phyloP scores from a whole-genome alignment of 2,113 vertebrate genomes.

The Cephalopholis sonnerati region DNA sequence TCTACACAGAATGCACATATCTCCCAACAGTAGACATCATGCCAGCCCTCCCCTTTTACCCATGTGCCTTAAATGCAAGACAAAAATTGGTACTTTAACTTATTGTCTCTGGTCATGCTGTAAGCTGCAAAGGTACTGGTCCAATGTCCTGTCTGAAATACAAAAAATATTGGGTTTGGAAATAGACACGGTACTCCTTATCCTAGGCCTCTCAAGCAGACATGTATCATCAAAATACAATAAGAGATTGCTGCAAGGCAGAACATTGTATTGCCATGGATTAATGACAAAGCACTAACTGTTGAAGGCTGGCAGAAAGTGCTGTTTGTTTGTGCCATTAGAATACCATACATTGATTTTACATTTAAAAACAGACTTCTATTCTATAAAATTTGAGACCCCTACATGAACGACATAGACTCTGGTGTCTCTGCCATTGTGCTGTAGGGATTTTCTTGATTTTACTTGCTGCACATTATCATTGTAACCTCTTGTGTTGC shows the following conservation, averaged over 20 bases:
- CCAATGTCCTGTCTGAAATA: not conserved
- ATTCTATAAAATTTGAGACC: not conserved
- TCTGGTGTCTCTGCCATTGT: not conserved
- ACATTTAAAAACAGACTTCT: conserved; percentile 6
- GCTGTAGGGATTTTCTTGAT: too few relatives aligned
- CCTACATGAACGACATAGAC: not conserved
- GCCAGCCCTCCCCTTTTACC: conserved; percentile 4
- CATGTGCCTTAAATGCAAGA: conserved; percentile 11
- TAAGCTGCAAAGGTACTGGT: conserved; percentile 1
- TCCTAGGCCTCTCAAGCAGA: not conserved
- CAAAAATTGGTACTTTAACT: not conserved
- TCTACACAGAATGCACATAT: conserved; percentile 16
- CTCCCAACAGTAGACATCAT: not conserved
- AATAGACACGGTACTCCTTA: not conserved
- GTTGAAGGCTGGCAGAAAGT: conserved; percentile 1
- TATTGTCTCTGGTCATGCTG: conserved; percentile 1
- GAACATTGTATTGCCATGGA: not conserved
- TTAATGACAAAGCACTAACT: conserved; percentile 11
- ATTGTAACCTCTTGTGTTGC: too few relatives aligned
- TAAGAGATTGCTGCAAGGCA: not conserved
- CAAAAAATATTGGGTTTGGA: not conserved
- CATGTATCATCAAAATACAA: not conserved
- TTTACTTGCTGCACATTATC: too few relatives aligned
- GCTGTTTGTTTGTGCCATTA: conserved; percentile 2
- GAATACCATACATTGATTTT: not conserved